Evolutionary conservation across 2,888 invertebrate species (phyloP), one percentile per base, ranked within the genome.

Genomic region (Crepidodera aurea): DNA sequence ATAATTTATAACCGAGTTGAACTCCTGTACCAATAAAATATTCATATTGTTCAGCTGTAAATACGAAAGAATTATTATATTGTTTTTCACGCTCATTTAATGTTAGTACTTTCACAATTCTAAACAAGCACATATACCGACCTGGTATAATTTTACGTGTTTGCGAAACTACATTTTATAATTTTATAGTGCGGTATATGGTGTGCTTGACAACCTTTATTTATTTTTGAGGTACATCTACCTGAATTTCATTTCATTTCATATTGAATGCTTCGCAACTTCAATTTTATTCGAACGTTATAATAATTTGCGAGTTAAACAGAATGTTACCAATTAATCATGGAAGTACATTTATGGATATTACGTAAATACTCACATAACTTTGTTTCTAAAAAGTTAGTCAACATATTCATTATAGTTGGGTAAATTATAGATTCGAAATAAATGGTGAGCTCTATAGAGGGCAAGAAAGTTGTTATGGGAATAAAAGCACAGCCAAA

Each of bases 111-210:
- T 16, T 13, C 42, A 1, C 39, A 39, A 13, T 42, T 19, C 42
- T 42, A 42, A 42, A 42, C 18, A 42, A 10, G 42, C 42, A 42
- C 46, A 46, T 25, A 22, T 46, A 46, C 27, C 46, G 19, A 46
- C 27, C 46, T 18, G 7, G 25, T 46, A 22, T 18, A 46, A 22
- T 46, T 46, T 25, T 46, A 46, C 46, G 46, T 46, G 25, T 22
- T 25, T 13, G 16, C 12, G 12, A 46, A 46, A 46, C 46, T 10
- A 46, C 46, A 46, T 46, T 46, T 46, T 46, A 25, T 12, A 46
- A 46, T 46, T 46, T 46, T 46, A 46, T 19, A 22, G 46, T 15
- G 37, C 37, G 37, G 37, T 37, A 15, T 46, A 22, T 46, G 13
- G 46, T 46, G 46, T 46, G 16, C 25, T n/a, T 46, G 46, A 46